Conservation (phyloP, 2,113 vertebrate species). For the Phocoena sinus region DNA sequence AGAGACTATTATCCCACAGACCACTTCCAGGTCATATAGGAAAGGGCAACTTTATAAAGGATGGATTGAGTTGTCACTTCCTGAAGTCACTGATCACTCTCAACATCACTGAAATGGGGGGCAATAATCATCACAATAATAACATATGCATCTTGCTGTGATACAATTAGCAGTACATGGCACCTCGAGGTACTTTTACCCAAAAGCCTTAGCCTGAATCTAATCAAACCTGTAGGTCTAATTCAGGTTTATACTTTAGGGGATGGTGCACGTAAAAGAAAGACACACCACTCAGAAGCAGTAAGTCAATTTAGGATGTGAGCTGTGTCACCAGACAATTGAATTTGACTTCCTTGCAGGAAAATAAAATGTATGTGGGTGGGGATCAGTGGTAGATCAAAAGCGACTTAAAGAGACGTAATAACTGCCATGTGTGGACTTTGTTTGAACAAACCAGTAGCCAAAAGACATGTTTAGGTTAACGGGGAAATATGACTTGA, state of each 20-base stretch:
- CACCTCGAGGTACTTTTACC: not conserved
- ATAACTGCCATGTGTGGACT: not conserved
- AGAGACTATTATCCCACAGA: not conserved
- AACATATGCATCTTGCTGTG: not conserved
- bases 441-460: not conserved
- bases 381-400: not conserved
- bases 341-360: not conserved
- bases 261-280: not conserved
- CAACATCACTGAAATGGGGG: not conserved
- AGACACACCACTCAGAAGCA: not conserved
- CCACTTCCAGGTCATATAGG: not conserved
- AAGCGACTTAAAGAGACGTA: not conserved
- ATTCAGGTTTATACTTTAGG: not conserved
- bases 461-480: not conserved
- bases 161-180: not conserved
- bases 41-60: not conserved
- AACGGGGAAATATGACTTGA: not conserved
- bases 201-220: not conserved
- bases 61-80: not conserved
- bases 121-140: not conserved
- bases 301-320: not conserved
- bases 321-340: not conserved
- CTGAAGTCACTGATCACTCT: not conserved
- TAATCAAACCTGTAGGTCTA: not conserved
- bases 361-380: not conserved